Conservation (phyloP, 2,113 vertebrate species). For the Oncorhynchus tshawytscha region DNA sequence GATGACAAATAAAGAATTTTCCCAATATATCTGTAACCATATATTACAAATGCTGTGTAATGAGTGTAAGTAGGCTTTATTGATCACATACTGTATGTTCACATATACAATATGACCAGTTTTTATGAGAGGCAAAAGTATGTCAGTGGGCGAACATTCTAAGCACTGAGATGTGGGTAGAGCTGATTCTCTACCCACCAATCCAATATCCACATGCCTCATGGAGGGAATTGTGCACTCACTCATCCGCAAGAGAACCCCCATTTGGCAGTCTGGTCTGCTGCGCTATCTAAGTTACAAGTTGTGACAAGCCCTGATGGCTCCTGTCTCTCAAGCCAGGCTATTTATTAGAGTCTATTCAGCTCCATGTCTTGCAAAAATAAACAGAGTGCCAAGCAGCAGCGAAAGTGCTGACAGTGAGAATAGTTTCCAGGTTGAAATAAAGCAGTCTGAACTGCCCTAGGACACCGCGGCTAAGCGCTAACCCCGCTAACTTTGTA, state of each 20-base stretch:
- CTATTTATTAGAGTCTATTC: constrained; percentile 77
- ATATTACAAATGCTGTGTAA: too few species aligned
- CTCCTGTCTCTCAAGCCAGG: constrained; percentile 64
- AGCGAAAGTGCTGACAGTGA: constrained; percentile 73
- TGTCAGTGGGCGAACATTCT: too few species aligned
- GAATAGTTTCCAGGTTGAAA: constrained; percentile 71
- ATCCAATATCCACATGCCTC: constrained; percentile 44
- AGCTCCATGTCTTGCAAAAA: constrained; percentile 72
- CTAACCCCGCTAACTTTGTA: background rate
- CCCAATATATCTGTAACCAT: too few species aligned
- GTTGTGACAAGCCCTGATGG: constrained; percentile 77
- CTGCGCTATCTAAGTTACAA: constrained; percentile 66
- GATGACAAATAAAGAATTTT: too few species aligned
- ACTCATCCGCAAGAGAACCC: constrained; percentile 55
- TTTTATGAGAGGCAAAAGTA: too few species aligned
- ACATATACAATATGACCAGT: too few species aligned
- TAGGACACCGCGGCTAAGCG: constrained; percentile 5
- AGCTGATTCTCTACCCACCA: constrained; percentile 33
- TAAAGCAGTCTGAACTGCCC: constrained; percentile 47
- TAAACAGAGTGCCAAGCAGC: constrained; percentile 74
- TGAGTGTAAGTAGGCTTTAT: too few species aligned
- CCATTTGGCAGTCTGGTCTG: constrained; percentile 49
- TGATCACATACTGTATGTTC: too few species aligned
- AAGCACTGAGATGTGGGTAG: constrained; percentile 4
- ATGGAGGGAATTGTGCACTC: constrained; percentile 44